Percentiles rank a stretch among this genome's conserved stretches.
phyloP scores from a whole-genome alignment of 2,888 invertebrate genomes.

The Sinotaia quadrata region DNA sequence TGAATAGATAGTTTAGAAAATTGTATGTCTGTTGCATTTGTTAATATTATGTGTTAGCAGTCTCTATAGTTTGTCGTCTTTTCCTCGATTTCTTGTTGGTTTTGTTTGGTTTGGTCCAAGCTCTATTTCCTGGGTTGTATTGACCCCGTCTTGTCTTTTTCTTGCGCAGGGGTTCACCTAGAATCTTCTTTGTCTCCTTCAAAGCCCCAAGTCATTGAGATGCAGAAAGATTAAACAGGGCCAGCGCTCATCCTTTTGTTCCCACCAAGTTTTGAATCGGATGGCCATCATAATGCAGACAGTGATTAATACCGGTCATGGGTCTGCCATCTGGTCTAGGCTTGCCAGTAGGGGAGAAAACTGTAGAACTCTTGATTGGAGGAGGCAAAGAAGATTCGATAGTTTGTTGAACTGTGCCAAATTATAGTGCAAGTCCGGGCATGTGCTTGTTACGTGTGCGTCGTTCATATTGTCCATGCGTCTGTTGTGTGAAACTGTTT shows the following conservation, averaged over 20 bases:
- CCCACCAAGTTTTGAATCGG: background rate
- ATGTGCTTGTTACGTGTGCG: no score
- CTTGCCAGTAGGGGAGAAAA: no score
- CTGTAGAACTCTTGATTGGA: no score
- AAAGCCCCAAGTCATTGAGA: background rate
- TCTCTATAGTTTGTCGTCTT: background rate
- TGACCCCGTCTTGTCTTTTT: background rate
- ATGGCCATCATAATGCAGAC: background rate
- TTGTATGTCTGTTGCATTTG: no score
- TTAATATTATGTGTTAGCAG: no score
- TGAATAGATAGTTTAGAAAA: no score
- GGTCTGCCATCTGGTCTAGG: background rate
- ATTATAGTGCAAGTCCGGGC: no score
- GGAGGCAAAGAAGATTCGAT: no score
- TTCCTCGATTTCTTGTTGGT: background rate
- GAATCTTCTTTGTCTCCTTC: slow-evolving; percentile 1
- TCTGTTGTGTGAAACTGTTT: no score
- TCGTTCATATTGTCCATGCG: no score
- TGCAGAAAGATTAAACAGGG: slow-evolving; percentile 1
- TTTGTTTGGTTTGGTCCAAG: background rate
- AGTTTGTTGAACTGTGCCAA: no score
- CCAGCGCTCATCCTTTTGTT: background rate
- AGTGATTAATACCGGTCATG: background rate
- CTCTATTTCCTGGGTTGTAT: background rate
- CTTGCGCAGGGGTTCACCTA: background rate